Evolutionary conservation across 2,113 vertebrate genomes (phyloP), one percentile per base, ranked within the genome.

Genomic region (Toxostoma redivivum): DNA sequence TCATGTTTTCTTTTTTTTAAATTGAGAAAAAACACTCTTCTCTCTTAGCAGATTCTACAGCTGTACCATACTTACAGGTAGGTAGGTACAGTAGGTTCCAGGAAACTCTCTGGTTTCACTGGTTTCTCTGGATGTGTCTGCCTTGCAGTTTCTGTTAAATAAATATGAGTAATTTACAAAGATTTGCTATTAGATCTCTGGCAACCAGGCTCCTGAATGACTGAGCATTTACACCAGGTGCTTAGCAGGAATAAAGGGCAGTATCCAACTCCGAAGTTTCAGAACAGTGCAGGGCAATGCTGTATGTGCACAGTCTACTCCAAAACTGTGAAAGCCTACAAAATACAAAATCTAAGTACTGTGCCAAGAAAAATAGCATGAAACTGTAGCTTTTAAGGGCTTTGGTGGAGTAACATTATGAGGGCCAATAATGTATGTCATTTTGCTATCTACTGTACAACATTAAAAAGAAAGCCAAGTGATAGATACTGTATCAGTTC

Each of bases 401-500:
- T 35, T 80, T 51, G 9, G 11, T 60, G 18, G 30, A 12, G 8
- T 38, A 16, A 42, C 11, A 5, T 24, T 81, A 19, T 10, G 37
- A 31, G 33, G 35, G 11, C 30, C 3, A 64, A 30, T 13, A 11
- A 3, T 5, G 7, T 47, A 37, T 74, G 38, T n/a, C 0, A 2
- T 44, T 92, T 81, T 81, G 19, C 12, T 51, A 3, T 25, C 15
- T 48, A 15, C 30, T 38, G 6, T 35, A 15, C 10, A 47, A 47
- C 18, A 4, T 73, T 40, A 48, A 53, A 81, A 71, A 42, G 37
- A 65, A 85, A 70, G 61, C 3, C 7, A 64, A 67, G 27, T 33
- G 27, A 24, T 23, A 82, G 16, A 15, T 44, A 33, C 11, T 37
- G 16, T 24, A 27, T 48, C 69, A n/a, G n/a, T n/a, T n/a, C n/a